A percentile compares a stretch with the other conserved stretches of the same genome.
Conservation (phyloP, 2,888 invertebrate species). For the Leptopilina syphax region DNA sequence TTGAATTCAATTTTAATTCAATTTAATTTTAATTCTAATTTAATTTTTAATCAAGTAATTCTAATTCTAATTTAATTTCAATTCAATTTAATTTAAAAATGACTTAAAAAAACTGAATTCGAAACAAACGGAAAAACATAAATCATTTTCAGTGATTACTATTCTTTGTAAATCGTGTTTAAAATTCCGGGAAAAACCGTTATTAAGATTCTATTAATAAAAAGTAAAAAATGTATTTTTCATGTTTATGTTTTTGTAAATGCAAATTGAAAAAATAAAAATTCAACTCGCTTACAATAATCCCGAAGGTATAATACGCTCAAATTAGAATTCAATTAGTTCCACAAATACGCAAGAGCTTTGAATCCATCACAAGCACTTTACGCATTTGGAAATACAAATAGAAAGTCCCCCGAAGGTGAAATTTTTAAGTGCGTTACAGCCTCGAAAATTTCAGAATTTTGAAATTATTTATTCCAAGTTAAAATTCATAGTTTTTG, state of each 20-base stretch:
- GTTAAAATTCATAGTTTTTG: not conserved
- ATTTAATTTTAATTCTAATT: too few species aligned
- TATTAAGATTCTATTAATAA: not conserved
- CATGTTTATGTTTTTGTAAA: too few species aligned
- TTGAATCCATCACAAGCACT: not conserved
- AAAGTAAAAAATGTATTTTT: not conserved
- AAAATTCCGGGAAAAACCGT: not conserved
- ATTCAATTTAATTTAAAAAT: too few species aligned
- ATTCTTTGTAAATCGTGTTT: conserved; percentile 2
- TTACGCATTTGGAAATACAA: not conserved
- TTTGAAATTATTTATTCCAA: not conserved
- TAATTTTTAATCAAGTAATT: too few species aligned
- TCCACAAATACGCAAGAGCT: too few species aligned
- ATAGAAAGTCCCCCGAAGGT: not conserved
- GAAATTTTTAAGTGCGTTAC: not conserved
- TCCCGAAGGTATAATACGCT: not conserved
- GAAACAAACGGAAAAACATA: not conserved
- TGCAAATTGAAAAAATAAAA: not conserved
- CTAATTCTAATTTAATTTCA: too few species aligned
- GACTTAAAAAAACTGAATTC: too few species aligned
- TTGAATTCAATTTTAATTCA: too few species aligned
- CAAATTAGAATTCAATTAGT: not conserved
- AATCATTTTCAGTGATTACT: conserved; percentile 2
- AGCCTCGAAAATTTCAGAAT: not conserved
- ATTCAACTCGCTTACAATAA: not conserved